phyloP scores from a whole-genome alignment of 1,140 invertebrate genomes.

The Venturia canescens region DNA sequence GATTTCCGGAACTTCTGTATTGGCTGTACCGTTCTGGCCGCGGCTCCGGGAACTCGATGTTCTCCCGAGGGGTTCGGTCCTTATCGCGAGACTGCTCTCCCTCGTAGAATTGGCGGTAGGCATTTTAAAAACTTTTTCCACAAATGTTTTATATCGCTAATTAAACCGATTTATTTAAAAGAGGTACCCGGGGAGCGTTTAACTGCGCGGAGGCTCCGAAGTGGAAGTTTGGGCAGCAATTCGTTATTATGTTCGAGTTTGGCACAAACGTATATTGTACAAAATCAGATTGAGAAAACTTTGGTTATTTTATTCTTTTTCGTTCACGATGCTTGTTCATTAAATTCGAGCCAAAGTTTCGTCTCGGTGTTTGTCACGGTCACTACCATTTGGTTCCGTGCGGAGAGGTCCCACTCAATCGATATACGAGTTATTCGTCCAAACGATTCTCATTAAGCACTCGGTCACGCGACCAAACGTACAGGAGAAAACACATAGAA shows the following conservation, averaged over 20 bases:
- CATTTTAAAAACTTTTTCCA: slow-evolving; percentile 59
- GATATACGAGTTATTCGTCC: slow-evolving; percentile 12
- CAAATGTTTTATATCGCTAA: neutral
- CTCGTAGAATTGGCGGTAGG: slow-evolving; percentile 66
- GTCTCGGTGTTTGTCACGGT: neutral
- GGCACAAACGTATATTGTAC: too few species aligned
- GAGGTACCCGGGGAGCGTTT: neutral
- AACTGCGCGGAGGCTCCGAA: too few species aligned
- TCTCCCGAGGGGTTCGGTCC: slow-evolving; percentile 72
- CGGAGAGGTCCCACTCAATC: neutral
- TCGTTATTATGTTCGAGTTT: too few species aligned
- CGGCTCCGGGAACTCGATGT: slow-evolving; percentile 69
- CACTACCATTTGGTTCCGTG: neutral
- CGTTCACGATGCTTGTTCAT: neutral
- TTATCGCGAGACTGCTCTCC: slow-evolving; percentile 72
- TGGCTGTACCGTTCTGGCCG: slow-evolving; percentile 72
- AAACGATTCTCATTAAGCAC: neutral
- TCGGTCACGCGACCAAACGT: neutral
- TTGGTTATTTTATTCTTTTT: slow-evolving; percentile 8
- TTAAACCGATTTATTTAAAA: neutral
- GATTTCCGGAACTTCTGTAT: slow-evolving; percentile 68
- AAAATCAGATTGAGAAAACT: too few species aligned
- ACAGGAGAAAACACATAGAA: neutral
- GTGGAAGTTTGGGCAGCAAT: too few species aligned
- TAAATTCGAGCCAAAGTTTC: neutral